Evolutionary conservation across 1,140 invertebrate species (phyloP), one percentile per base, ranked within the genome.

Genomic region (Portunus trituberculatus): DNA sequence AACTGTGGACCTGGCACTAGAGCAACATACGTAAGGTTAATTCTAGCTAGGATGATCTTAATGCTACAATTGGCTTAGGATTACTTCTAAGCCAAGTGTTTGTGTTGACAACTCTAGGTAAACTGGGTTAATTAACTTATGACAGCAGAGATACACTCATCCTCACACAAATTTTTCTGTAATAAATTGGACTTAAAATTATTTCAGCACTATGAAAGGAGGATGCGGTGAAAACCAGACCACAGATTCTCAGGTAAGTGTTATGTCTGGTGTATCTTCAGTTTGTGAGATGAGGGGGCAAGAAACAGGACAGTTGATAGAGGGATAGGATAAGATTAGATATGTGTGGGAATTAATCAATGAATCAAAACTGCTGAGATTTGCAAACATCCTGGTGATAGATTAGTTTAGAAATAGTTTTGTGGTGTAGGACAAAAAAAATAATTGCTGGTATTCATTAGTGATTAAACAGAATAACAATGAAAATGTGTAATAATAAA

Each of bases 231-330:
- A 92, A 48, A 87, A 67, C 48, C 91, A 45, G 32, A 93, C 12
- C 67, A 28, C 91, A 89, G 94, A 93, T 95, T 95, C 94, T 93
- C 94, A 95, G 94, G n/a, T n/a, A n/a, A n/a, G n/a, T n/a, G n/a
- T n/a, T n/a, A n/a, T n/a, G n/a, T n/a, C n/a, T n/a, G n/a, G n/a
- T n/a, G n/a, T n/a, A n/a, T n/a, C n/a, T n/a, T n/a, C n/a, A n/a
- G n/a, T n/a, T n/a, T n/a, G n/a, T n/a, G n/a, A n/a, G n/a, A n/a
- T n/a, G n/a, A n/a, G n/a, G n/a, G n/a, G 39, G 39, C 39, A 39
- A 39, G 39, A 39, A 39, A n/a, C n/a, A n/a, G n/a, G n/a, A n/a
- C n/a, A 7, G 20, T 4, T 25, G 20, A 25, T 76, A 76, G 20
- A 76, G 20, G 4, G 20, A 20, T 52, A 14, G 6, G 14, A 52